phyloP scores from a whole-genome alignment of 2,888 invertebrate genomes.

The Endomychus coccineus region DNA sequence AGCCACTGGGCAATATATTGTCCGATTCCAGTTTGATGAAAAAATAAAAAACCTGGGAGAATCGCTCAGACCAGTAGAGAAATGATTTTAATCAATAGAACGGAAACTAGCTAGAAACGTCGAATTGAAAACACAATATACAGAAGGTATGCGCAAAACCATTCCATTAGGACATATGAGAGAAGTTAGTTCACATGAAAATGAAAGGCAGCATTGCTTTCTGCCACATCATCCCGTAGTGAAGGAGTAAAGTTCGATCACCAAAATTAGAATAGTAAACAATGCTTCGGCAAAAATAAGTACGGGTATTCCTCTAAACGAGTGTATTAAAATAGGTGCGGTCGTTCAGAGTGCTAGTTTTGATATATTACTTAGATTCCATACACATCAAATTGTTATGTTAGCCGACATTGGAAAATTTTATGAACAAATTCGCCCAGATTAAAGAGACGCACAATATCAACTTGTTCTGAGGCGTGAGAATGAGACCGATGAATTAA shows the following conservation, averaged over 20 bases:
- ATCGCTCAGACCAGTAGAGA: neutral
- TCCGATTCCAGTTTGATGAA: neutral
- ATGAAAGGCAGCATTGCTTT: neutral
- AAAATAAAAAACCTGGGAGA: constrained; percentile 1
- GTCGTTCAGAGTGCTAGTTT: neutral
- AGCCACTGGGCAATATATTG: neutral
- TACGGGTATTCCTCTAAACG: neutral
- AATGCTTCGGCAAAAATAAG: neutral
- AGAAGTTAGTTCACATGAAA: too few species aligned
- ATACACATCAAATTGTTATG: neutral
- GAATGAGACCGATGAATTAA: neutral
- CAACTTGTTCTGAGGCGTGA: neutral
- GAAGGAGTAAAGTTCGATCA: neutral
- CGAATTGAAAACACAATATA: neutral
- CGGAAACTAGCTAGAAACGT: neutral
- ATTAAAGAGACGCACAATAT: neutral
- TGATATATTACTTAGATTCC: neutral
- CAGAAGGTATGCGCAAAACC: neutral
- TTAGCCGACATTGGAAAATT: neutral
- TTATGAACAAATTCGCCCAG: neutral
- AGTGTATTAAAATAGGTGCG: neutral
- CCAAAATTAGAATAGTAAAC: neutral
- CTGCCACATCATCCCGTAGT: neutral
- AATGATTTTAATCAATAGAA: neutral
- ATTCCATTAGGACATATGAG: neutral